Evolutionary conservation across 1,140 invertebrate species (phyloP).

Genomic region (Papilio aristodemus): DNA sequence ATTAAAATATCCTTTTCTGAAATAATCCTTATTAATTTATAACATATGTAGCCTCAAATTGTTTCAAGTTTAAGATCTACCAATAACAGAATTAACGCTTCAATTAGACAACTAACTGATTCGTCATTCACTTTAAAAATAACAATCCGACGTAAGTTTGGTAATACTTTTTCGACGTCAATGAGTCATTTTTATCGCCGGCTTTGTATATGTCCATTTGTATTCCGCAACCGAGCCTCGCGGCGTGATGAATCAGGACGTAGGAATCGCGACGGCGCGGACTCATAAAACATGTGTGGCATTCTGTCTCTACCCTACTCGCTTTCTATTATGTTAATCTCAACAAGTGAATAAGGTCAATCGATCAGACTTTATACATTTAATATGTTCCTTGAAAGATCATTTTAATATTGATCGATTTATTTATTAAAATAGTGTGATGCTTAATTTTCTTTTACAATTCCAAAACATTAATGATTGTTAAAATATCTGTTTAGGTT

Average conservation of each 20-base stretch:
- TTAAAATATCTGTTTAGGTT: too few species aligned
- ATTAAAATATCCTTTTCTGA: background rate
- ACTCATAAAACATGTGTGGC: constrained; percentile 26
- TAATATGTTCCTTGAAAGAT: background rate
- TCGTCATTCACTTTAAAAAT: constrained; percentile 27
- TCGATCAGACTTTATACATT: constrained; percentile 13
- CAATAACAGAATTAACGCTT: background rate
- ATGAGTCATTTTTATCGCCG: constrained; percentile 30
- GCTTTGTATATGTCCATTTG: constrained; percentile 32
- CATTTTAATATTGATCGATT: background rate
- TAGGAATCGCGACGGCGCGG: constrained; percentile 18
- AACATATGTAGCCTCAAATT: too few species aligned
- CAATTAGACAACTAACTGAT: constrained; percentile 7
- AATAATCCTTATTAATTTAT: background rate
- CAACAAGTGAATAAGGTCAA: constrained; percentile 11
- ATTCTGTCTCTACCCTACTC: constrained; percentile 18
- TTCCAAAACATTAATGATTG: too few species aligned
- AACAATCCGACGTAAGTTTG: constrained; percentile 26
- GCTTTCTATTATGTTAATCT: constrained; percentile 34
- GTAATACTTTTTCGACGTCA: constrained; percentile 28
- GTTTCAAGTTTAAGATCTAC: background rate
- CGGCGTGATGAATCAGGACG: constrained; percentile 29
- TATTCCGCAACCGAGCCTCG: constrained; percentile 18
- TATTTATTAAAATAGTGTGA: background rate
- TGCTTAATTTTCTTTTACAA: too few species aligned